Conservation (phyloP, 2,888 invertebrate genomes). For the Strigamia crassipes region DNA sequence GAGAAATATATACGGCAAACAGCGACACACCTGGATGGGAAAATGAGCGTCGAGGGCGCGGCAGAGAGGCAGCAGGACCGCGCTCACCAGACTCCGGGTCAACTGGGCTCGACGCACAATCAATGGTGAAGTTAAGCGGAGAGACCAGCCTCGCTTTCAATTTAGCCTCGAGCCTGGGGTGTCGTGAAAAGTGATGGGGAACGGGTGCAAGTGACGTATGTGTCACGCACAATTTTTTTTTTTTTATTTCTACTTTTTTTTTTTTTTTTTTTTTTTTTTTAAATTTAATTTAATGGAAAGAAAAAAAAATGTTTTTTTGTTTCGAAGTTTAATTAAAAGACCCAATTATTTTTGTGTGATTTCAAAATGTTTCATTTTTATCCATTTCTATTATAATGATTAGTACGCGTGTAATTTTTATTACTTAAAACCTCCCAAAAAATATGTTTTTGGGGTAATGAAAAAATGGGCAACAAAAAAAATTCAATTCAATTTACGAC, state of each 20-base stretch:
- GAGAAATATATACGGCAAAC: neutral
- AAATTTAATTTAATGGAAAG: neutral
- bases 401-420: neutral
- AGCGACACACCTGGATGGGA: slow-evolving; percentile 2
- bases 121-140: slow-evolving; percentile 31
- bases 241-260: neutral
- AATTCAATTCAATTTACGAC: slow-evolving; percentile 2
- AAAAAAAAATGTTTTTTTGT: neutral
- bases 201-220: neutral
- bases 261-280: neutral
- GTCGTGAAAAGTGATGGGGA: neutral
- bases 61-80: neutral
- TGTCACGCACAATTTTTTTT: neutral
- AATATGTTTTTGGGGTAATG: neutral
- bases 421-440: neutral
- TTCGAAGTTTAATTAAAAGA: slow-evolving; percentile 7
- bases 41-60: neutral
- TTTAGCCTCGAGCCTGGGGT: slow-evolving; percentile 11
- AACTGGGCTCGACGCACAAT: slow-evolving; percentile 33
- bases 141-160: slow-evolving; percentile 26
- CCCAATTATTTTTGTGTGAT: neutral
- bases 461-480: slow-evolving; percentile 2
- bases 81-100: slow-evolving; percentile 7
- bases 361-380: neutral
- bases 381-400: neutral